Evolutionary conservation across 2,113 vertebrate genomes (phyloP), one percentile per base, ranked within the genome.

Genomic region (Mus spicilegus): DNA sequence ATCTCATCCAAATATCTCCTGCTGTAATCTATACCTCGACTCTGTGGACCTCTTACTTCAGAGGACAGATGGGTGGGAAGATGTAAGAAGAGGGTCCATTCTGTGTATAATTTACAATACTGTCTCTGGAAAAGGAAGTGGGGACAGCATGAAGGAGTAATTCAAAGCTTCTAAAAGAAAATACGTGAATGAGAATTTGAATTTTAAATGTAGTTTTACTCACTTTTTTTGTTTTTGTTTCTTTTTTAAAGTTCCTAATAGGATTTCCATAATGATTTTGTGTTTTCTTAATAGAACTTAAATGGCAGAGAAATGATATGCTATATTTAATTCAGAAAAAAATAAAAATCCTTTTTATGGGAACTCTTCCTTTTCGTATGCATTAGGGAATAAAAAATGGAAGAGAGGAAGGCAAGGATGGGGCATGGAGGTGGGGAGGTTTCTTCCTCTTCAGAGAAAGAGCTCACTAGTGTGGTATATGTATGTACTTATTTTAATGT

Each of bases 311-410:
- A 97, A 95, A 93, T 54, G 65, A 95, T 93, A 89, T 80, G 61
- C 81, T 97, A 87, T 91, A 95, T 97, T 97, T 96, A 91, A 96
- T 95, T 96, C 70, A 70, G 78, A 89, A 94, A 97, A 95, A 97
- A 92, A 87, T 81, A 49, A 92, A 91, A 96, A 86, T 72, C 12
- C 13, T 89, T 91, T 96, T 89, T 85, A 92, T 96, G 73, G 73
- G 56, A 92, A 87, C 22, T 84, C n/a, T 88, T 51, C 69, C 93
- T 95, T 94, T 97, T 80, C 95, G 89, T 94, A 92, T 63, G 86
- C 69, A 36, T 97, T 93, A 91, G 90, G 84, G 28, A 96, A 76
- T 94, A 95, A 92, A 89, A 93, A 96, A 95, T 93, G 61, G 61
- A 30, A 88, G 56, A 80, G 20, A 54, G 49, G 39, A 54, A 17